Conservation (phyloP, 2,113 vertebrate genomes). For the Megaptera novaeangliae region DNA sequence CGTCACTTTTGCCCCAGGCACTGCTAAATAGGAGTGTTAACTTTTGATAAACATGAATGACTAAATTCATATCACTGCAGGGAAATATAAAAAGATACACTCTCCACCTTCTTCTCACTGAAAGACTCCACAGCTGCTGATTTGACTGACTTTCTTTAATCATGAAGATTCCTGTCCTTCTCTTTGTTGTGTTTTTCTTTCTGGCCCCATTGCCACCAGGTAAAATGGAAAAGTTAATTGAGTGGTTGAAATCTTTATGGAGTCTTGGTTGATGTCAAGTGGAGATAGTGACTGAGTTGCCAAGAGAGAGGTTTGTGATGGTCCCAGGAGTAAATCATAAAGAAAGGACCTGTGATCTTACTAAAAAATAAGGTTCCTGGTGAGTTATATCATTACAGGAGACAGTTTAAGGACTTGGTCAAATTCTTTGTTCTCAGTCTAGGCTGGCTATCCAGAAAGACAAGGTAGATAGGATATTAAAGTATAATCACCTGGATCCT, state of each 20-base stretch:
- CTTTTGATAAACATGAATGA: neutral
- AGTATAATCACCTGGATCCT: neutral
- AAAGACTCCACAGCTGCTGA: neutral
- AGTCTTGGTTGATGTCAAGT: neutral
- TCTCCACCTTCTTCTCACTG: neutral
- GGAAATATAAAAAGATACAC: neutral
- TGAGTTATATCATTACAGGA: neutral
- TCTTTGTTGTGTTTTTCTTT: constrained; percentile 31
- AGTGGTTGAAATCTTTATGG: neutral
- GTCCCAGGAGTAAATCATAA: neutral
- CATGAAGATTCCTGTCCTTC: constrained; percentile 12
- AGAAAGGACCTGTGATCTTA: neutral
- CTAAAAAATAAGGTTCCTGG: neutral
- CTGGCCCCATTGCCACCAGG: neutral
- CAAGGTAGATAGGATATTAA: neutral
- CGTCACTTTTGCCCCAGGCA: neutral
- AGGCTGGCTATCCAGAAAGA: neutral
- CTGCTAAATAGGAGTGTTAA: neutral
- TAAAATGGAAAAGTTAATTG: constrained; percentile 34
- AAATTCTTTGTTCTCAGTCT: neutral
- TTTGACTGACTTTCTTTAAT: neutral
- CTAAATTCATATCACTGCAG: neutral
- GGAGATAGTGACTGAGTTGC: neutral
- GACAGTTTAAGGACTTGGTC: neutral
- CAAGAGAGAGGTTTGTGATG: neutral